Evolutionary conservation across 2,888 invertebrate species (phyloP).

Genomic region (Phorcus lineatus): DNA sequence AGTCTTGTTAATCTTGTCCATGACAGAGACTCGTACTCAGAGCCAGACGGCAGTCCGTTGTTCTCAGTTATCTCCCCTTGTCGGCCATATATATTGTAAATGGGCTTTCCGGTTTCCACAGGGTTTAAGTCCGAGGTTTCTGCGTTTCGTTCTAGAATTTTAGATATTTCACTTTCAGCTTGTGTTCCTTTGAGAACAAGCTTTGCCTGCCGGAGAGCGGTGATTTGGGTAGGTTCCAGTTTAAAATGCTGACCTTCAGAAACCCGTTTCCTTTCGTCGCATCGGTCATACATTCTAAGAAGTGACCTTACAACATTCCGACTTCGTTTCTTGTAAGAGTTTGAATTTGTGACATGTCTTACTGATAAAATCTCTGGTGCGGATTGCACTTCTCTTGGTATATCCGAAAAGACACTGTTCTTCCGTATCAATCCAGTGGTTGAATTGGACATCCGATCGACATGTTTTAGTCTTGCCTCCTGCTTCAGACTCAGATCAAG

Average conservation of each 20-base stretch:
- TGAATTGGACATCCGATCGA: neutral
- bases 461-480: conserved; percentile 33
- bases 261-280: neutral
- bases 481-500: conserved; percentile 38
- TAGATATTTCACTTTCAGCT: neutral
- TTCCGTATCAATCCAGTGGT: neutral
- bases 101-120: neutral
- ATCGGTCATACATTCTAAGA: neutral
- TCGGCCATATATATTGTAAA: neutral
- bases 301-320: conserved; percentile 15
- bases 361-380: neutral
- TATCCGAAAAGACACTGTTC: neutral
- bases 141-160: neutral
- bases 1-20: neutral
- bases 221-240: neutral
- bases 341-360: neutral
- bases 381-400: neutral
- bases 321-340: conserved; percentile 7
- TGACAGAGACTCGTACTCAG: too few relatives aligned
- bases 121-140: too few relatives aligned
- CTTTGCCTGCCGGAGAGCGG: neutral
- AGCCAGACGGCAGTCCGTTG: neutral
- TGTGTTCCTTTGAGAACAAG: neutral
- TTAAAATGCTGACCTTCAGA: neutral
- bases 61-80: neutral